Percentiles rank a stretch among this genome's conserved stretches.
Evolutionary conservation across 2,888 invertebrate species (phyloP).

Genomic region (Phyto melanocephala): DNA sequence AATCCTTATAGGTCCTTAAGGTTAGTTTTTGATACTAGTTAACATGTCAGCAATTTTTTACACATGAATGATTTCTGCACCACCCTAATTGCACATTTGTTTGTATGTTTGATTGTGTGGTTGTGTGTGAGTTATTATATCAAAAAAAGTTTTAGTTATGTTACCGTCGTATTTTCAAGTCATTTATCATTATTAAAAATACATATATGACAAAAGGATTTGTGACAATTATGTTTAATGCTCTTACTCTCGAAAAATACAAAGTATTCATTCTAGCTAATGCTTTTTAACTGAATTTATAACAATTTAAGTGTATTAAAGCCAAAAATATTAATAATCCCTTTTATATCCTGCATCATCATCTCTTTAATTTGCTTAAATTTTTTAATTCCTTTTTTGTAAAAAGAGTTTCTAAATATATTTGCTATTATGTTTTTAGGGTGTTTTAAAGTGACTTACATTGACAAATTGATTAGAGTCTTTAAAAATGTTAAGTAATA

Average conservation of each 20-base stretch:
- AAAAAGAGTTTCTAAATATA: too few relatives aligned
- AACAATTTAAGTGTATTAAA: neutral
- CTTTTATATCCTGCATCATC: too few relatives aligned
- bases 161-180: conserved; percentile 42
- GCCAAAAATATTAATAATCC: neutral
- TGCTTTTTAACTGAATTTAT: conserved; percentile 2
- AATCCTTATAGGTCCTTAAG: too few relatives aligned
- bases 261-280: neutral
- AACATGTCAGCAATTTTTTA: too few relatives aligned
- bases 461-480: too few relatives aligned
- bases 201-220: conserved; percentile 59
- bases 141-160: conserved; percentile 40
- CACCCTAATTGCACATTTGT: neutral
- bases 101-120: neutral
- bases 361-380: neutral
- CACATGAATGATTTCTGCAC: too few relatives aligned
- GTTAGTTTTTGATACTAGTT: too few relatives aligned
- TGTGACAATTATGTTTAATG: conserved; percentile 56
- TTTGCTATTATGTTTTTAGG: too few relatives aligned
- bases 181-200: conserved; percentile 55
- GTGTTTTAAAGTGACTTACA: too few relatives aligned
- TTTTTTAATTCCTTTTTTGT: conserved; percentile 29
- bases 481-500: too few relatives aligned
- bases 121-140: conserved; percentile 25
- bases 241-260: neutral